These are phyloP conservation scores for Aelia acuminata DNA, from an alignment of 2,888 invertebrate genomes.

Conservation along the genomic window DNA sequence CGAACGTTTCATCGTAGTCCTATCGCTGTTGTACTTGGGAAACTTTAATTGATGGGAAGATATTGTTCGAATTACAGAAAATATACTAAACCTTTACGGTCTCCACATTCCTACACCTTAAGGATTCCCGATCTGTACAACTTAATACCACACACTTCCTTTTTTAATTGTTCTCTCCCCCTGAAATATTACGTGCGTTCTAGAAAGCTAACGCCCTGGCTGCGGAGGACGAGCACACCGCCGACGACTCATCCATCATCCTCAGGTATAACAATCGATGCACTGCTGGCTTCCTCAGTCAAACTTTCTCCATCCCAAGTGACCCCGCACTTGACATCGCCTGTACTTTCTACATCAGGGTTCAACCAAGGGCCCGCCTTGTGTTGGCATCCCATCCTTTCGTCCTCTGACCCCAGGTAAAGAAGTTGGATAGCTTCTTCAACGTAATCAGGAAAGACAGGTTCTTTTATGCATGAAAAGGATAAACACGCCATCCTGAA, in stretches of 20 bases:
- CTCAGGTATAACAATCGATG: constrained; percentile 7
- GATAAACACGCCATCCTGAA: too few species aligned
- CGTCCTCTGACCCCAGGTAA: background rate
- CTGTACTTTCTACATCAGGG: constrained; percentile 26
- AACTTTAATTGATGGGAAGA: too few species aligned
- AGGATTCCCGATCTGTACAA: too few species aligned
- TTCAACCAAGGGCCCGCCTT: background rate
- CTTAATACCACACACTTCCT: background rate
- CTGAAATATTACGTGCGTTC: background rate
- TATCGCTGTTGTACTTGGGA: too few species aligned
- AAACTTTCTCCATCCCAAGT: constrained; percentile 29
- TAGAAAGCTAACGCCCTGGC: background rate
- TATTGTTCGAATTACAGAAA: too few species aligned
- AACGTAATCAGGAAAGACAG: background rate
- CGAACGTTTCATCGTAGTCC: too few species aligned
- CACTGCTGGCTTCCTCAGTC: constrained; percentile 27
- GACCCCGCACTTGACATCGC: constrained; percentile 23
- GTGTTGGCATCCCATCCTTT: background rate
- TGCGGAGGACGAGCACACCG: background rate
- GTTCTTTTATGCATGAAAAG: background rate
- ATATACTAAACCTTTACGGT: too few species aligned
- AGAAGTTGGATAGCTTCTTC: background rate
- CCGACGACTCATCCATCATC: background rate
- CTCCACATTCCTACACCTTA: too few species aligned
- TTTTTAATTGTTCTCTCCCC: background rate